A percentile compares a stretch with the other conserved stretches of the same genome.
These are phyloP conservation scores for Apoderus coryli DNA, from an alignment of 2,888 invertebrate genomes.

Conservation along the genomic window DNA sequence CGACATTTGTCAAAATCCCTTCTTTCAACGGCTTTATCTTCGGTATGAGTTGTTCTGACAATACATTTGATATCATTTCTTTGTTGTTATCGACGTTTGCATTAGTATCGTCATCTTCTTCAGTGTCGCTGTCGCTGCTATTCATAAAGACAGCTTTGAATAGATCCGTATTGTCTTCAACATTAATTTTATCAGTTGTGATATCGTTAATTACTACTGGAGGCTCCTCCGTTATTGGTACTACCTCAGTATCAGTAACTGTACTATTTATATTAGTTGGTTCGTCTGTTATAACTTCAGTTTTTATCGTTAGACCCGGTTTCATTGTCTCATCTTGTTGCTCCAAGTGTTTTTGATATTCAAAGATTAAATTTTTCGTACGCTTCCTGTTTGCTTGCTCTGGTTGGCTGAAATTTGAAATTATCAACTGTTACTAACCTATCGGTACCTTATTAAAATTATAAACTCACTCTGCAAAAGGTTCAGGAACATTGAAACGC, in stretches of 20 bases:
- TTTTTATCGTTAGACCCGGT: slow-evolving; percentile 32
- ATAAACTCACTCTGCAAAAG: slow-evolving; percentile 47
- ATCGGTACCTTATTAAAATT: not conserved
- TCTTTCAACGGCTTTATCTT: slow-evolving; percentile 29
- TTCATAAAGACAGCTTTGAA: slow-evolving; percentile 83
- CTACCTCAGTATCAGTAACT: no score
- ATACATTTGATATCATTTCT: slow-evolving; percentile 23
- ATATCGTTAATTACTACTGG: no score
- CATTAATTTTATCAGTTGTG: slow-evolving; percentile 27
- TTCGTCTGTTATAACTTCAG: slow-evolving; percentile 27
- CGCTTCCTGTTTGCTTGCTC: slow-evolving; percentile 33
- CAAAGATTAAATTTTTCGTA: slow-evolving; percentile 60
- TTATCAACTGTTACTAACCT: no score
- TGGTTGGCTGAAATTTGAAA: no score
- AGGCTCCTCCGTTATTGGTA: no score
- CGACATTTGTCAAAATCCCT: slow-evolving; percentile 29
- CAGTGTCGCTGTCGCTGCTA: slow-evolving; percentile 49
- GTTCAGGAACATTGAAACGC: slow-evolving; percentile 87
- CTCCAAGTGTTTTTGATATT: slow-evolving; percentile 46
- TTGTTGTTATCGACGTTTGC: slow-evolving; percentile 20
- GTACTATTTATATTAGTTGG: slow-evolving; percentile 4
- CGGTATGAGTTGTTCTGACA: slow-evolving; percentile 27
- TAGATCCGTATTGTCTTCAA: slow-evolving; percentile 51
- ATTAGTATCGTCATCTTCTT: slow-evolving; percentile 25
- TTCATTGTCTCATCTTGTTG: slow-evolving; percentile 17